Evolutionary conservation across 2,797 vertebrate genomes (phyloP), one percentile per base, ranked within the genome.

Genomic region (Hirundo rustica): DNA sequence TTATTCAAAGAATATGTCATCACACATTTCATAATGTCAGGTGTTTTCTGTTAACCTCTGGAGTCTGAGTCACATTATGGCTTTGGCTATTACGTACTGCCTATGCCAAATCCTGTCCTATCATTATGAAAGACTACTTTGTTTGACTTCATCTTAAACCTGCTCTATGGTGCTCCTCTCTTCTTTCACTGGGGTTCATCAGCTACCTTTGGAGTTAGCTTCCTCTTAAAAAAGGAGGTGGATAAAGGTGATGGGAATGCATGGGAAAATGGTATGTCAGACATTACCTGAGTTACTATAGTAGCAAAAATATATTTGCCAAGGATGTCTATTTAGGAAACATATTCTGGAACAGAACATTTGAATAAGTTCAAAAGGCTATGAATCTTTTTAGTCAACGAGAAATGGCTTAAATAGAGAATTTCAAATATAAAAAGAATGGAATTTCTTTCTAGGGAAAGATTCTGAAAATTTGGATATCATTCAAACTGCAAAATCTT

Each of bases 51-150:
- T 87, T 95, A 96, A 93, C 83, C 66, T 92, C 89, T 54, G 32
- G 81, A 83, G 67, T 38, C 48, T 15, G 36, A 78, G 66, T 84
- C 88, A 72, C 7, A 0, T 88, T 76, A 66, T 36, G 29, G 23
- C 58, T 78, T 78, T 88, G 70, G 60, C 88, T 92, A 93, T 93
- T 96, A 88, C 67, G 85, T 79, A 91, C 53, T 91, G 53, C 58
- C 68, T 92, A 88, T 64, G 86, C 94, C 96, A 93, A 96, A 97
- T 91, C 23, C 51, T 85, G 68, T 93, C 86, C 53, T 30, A 45
- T 74, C 16, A 30, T 23, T 78, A 40, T 30, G 42, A 89, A 89
- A 87, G 34, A 5, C 11, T 82, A 8, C 82, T 85, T 77, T 53
- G 50, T 84, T 74, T 96, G 21, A 72, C 81, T 96, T 94, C 76